Evolutionary conservation across 2,113 vertebrate species (phyloP).

Genomic region (human (Homo sapiens)): DNA sequence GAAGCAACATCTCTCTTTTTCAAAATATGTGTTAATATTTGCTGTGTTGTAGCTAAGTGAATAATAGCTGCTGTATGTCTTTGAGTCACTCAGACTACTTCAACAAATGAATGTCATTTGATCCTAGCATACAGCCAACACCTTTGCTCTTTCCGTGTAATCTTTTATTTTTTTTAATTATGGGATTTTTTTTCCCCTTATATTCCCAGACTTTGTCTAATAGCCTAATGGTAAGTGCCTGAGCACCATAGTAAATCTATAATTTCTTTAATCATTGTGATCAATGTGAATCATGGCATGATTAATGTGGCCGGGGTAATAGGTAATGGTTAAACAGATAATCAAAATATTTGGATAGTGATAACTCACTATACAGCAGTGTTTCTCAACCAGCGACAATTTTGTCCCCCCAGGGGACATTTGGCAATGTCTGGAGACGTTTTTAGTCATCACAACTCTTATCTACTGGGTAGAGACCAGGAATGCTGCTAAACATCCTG

Average conservation of each 20-base stretch:
- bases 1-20: background rate
- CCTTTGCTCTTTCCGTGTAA: constrained; percentile 51
- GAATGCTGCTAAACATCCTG: background rate
- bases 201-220: constrained; percentile 46
- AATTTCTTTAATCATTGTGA: constrained; percentile 71
- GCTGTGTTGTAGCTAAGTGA: background rate
- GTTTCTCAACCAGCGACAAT: background rate
- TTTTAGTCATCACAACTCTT: constrained; percentile 47
- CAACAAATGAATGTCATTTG: constrained; percentile 55
- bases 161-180: constrained; percentile 72
- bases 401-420: background rate
- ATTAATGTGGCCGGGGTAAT: constrained; percentile 28
- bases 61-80: background rate
- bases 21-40: constrained; percentile 23
- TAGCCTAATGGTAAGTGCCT: constrained; percentile 24
- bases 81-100: constrained; percentile 46
- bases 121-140: constrained; percentile 27
- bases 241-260: constrained; percentile 47
- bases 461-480: background rate
- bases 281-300: constrained; percentile 49
- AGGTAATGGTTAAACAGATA: constrained; percentile 64
- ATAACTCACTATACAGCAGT: constrained; percentile 12
- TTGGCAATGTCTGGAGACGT: constrained; percentile 21
- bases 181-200: constrained; percentile 50
- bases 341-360: constrained; percentile 67